Evolutionary conservation across 2,888 invertebrate genomes (phyloP).

Genomic region (Hirtodrosophila alboralis): DNA sequence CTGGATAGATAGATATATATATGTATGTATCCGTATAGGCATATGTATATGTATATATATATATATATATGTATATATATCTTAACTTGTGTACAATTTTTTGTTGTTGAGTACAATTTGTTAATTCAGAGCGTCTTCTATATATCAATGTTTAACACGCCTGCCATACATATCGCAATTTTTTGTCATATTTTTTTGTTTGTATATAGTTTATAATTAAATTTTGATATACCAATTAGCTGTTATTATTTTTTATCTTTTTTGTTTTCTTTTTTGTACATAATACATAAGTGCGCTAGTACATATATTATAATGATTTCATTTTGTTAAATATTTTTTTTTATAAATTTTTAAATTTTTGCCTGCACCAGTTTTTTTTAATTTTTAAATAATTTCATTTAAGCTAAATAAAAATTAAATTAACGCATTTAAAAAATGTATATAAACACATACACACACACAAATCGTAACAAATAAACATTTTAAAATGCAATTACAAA

Average conservation of each 20-base stretch:
- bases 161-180: constrained; percentile 4
- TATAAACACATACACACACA: constrained; percentile 50
- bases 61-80: constrained; percentile 17
- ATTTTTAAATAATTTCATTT: constrained; percentile 22
- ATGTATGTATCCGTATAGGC: constrained; percentile 22
- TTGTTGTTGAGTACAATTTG: constrained; percentile 2
- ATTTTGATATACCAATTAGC: constrained; percentile 39
- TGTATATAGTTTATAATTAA: constrained; percentile 10
- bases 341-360: constrained; percentile 42
- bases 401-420: constrained; percentile 48
- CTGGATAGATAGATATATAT: constrained; percentile 22
- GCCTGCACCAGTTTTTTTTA: constrained; percentile 70
- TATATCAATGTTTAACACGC: constrained; percentile 8
- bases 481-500: constrained; percentile 63
- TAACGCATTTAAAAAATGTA: constrained; percentile 35
- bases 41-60: constrained; percentile 24
- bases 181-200: constrained; percentile 10
- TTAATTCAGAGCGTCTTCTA: constrained; percentile 11
- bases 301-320: constrained; percentile 16
- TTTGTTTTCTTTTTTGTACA: constrained; percentile 47
- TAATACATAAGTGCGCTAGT: constrained; percentile 48
- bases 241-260: not conserved
- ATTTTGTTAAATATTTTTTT: no score
- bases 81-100: constrained; percentile 34
- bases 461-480: constrained; percentile 64